Percentiles rank a stretch among this genome's conserved stretches.
Evolutionary conservation across 2,113 vertebrate genomes (phyloP).

Genomic region (Python bivittatus): DNA sequence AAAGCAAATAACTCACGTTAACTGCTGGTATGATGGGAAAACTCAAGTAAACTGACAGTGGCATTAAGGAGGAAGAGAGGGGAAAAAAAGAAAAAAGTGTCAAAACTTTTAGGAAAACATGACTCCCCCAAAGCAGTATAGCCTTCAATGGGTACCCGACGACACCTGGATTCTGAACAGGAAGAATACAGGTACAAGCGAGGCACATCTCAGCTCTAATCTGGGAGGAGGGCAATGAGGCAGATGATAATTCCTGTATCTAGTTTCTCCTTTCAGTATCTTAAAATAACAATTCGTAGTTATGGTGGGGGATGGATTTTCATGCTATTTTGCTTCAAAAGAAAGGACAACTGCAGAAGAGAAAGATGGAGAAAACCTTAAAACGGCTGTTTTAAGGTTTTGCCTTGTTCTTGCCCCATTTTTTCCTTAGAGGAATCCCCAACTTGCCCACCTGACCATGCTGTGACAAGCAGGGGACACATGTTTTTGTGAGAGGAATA

Average conservation of each 20-base stretch:
- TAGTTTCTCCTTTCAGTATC: neutral
- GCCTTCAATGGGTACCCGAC: neutral
- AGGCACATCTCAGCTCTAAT: neutral
- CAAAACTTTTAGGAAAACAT: neutral
- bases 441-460: neutral
- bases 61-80: neutral
- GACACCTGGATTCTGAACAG: neutral
- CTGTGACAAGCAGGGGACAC: neutral
- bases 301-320: neutral
- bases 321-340: neutral
- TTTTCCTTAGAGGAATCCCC: neutral
- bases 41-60: no score
- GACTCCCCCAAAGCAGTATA: neutral
- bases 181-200: neutral
- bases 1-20: neutral
- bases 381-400: neutral
- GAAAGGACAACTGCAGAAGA: neutral
- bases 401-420: neutral
- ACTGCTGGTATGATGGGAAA: neutral
- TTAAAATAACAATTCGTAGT: neutral
- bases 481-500: neutral
- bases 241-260: neutral
- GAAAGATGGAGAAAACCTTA: neutral
- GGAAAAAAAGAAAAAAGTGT: no score
- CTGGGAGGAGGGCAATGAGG: neutral